Evolutionary conservation across 2,888 invertebrate genomes (phyloP).

Genomic region (Cartodere bifasciata): DNA sequence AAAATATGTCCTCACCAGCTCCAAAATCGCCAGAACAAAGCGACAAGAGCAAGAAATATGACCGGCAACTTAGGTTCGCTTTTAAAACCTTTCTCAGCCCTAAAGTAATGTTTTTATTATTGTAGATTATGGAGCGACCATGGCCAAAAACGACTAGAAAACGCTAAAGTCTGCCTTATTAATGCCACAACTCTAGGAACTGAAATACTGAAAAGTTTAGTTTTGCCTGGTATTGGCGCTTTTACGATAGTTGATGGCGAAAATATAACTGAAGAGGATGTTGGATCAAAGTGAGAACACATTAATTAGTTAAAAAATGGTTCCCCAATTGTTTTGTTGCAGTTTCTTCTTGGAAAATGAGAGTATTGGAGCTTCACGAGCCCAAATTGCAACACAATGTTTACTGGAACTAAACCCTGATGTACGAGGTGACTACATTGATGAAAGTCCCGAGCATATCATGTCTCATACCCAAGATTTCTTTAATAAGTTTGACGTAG

Average conservation of each 20-base stretch:
- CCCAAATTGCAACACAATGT: conserved; percentile 68
- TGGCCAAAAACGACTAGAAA: conserved; percentile 82
- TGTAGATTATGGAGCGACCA: conserved; percentile 94
- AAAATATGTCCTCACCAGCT: conserved; percentile 46
- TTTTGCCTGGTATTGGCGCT: conserved; percentile 86
- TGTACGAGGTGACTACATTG: conserved; percentile 84
- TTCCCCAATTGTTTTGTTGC: conserved; percentile 15
- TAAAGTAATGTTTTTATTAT: conserved; percentile 7
- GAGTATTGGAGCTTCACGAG: conserved; percentile 72
- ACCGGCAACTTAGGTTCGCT: conserved; percentile 48
- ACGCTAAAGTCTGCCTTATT: conserved; percentile 81
- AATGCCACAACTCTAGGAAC: conserved; percentile 90
- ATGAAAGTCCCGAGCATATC: conserved; percentile 76
- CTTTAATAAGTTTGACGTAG: conserved; percentile 77
- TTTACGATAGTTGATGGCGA: conserved; percentile 88
- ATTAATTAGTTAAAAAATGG: conserved; percentile 1
- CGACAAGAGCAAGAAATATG: conserved; percentile 61
- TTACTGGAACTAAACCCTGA: conserved; percentile 85
- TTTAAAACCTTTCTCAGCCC: background rate
- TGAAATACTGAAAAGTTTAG: conserved; percentile 87
- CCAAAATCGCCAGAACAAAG: conserved; percentile 53
- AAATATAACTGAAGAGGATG: conserved; percentile 78
- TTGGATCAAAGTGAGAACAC: conserved; percentile 79
- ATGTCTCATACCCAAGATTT: conserved; percentile 77
- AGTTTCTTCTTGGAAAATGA: conserved; percentile 84